Evolutionary conservation across 2,797 vertebrate genomes (phyloP).

Genomic region (Cynodonichthys magdalenae): DNA sequence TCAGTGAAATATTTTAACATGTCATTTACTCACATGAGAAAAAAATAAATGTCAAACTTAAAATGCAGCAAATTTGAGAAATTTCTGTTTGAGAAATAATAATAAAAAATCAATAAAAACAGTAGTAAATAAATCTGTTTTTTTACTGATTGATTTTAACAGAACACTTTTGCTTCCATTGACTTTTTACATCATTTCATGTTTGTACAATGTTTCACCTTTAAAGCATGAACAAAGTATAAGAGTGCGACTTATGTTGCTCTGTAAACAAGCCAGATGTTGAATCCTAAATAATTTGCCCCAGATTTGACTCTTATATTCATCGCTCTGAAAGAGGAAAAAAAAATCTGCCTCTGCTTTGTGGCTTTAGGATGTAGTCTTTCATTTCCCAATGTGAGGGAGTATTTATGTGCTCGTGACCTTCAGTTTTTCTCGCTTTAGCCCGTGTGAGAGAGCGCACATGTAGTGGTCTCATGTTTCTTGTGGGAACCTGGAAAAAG

Average conservation of each 20-base stretch:
- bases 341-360: conserved; percentile 64
- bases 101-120: background rate
- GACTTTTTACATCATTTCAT: conserved; percentile 21
- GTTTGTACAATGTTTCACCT: conserved; percentile 42
- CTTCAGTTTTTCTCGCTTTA: conserved; percentile 45
- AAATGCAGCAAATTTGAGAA: background rate
- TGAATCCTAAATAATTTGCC: conserved; percentile 70
- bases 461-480: conserved; percentile 65
- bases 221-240: conserved; percentile 55
- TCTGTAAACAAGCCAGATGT: conserved; percentile 68
- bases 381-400: conserved; percentile 53
- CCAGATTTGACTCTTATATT: conserved; percentile 70
- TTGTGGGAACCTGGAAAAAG: conserved; percentile 67
- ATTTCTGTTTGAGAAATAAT: background rate
- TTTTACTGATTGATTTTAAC: conserved; percentile 9
- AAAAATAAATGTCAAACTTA: background rate
- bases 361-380: conserved; percentile 58
- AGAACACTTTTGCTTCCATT: no score
- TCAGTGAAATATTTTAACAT: no score
- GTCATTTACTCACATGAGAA: no score
- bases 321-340: conserved; percentile 39
- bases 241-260: conserved; percentile 53
- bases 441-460: conserved; percentile 35
- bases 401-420: conserved; percentile 68
- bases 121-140: background rate